These are phyloP conservation scores for Aplysina aerophoba DNA, from an alignment of 37 sponge, comb jelly and placozoan genomes.

Conservation along the genomic window DNA sequence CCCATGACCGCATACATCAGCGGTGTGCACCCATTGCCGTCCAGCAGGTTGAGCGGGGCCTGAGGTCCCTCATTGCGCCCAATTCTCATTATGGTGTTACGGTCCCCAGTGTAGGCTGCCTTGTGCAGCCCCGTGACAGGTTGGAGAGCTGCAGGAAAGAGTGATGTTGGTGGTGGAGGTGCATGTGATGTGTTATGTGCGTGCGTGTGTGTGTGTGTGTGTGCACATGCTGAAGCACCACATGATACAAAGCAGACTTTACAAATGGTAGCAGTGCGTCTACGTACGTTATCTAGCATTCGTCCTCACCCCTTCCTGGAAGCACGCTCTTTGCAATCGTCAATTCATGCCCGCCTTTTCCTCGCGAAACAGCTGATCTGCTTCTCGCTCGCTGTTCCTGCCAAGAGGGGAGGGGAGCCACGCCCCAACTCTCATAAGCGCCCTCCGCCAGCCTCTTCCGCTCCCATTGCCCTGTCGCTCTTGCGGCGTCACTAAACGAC, in stretches of 20 bases:
- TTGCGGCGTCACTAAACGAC: not conserved
- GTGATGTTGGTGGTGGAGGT: not conserved
- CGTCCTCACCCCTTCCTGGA: conserved; percentile 16
- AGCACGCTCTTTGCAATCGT: not conserved
- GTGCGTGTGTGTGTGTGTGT: not conserved
- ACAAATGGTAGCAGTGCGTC: no score
- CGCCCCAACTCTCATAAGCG: conserved; percentile 4
- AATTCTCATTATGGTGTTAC: conserved; percentile 61
- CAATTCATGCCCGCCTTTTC: not conserved
- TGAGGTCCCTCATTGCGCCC: conserved; percentile 56
- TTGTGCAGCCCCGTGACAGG: conserved; percentile 73
- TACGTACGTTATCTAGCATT: not conserved
- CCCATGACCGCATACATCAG: conserved; percentile 89
- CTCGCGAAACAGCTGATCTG: not conserved
- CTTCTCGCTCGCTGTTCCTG: not conserved
- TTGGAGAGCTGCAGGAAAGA: conserved; percentile 39
- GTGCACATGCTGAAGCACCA: not conserved
- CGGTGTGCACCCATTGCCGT: conserved; percentile 77
- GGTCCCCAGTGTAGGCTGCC: conserved; percentile 70
- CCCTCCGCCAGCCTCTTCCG: conserved; percentile 6
- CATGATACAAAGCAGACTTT: no score
- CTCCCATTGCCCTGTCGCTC: no score
- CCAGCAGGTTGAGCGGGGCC: conserved; percentile 64
- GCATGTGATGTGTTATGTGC: not conserved
- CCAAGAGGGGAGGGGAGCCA: not conserved